Evolutionary conservation across 2,113 vertebrate species (phyloP).

Genomic region (Anseranas semipalmata): DNA sequence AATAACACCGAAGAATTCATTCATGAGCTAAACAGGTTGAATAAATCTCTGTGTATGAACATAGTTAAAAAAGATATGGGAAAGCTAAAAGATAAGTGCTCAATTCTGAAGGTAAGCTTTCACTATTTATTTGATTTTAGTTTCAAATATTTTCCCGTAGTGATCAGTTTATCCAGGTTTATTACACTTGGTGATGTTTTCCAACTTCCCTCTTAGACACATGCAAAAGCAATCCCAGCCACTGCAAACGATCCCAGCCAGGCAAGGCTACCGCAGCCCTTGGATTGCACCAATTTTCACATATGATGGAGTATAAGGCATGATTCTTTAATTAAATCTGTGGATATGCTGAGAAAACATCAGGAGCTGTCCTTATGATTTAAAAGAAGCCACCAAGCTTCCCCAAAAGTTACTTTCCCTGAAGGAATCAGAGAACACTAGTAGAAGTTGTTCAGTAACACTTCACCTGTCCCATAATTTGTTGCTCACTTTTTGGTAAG

Average conservation of each 20-base stretch:
- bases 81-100: rapidly evolving
- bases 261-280: not conserved
- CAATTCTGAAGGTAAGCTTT: not conserved
- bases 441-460: not conserved
- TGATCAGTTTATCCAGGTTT: too few species aligned
- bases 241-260: not conserved
- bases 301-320: not conserved
- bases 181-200: not conserved
- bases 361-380: not conserved
- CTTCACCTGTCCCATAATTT: not conserved
- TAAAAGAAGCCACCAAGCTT: not conserved
- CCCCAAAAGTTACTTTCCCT: not conserved
- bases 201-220: rapidly evolving
- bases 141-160: not conserved
- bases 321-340: too few species aligned
- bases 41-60: rapidly evolving
- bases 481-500: not conserved
- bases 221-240: not conserved
- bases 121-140: not conserved
- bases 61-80: not conserved
- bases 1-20: not conserved
- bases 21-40: rapidly evolving
- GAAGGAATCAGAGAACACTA: not conserved
- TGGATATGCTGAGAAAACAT: not conserved
- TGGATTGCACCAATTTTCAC: not conserved